Evolutionary conservation across 2,113 vertebrate genomes (phyloP).

Genomic region (Aix galericulata): DNA sequence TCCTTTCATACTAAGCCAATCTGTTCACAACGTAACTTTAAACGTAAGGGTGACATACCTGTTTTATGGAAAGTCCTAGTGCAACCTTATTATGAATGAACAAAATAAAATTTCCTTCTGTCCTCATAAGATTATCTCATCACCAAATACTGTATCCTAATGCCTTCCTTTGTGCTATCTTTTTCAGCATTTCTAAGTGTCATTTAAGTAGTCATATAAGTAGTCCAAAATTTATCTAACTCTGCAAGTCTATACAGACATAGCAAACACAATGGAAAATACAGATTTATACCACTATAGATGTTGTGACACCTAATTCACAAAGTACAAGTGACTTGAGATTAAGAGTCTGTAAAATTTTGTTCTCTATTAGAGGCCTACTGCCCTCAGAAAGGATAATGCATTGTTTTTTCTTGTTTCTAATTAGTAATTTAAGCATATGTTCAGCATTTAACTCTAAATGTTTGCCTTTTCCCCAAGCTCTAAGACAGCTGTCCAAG

Average conservation of each 20-base stretch:
- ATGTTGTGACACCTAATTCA: background rate
- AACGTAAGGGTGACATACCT: background rate
- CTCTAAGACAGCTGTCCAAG: conserved; percentile 87
- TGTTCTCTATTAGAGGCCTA: conserved; percentile 54
- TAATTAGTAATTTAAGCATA: conserved; percentile 91
- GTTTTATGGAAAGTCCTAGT: background rate
- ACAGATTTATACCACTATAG: conserved; percentile 1
- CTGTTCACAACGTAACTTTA: conserved; percentile 33
- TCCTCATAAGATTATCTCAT: background rate
- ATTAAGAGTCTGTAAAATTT: conserved; percentile 13
- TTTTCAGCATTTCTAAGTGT: background rate
- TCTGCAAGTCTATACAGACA: background rate
- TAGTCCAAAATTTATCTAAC: background rate
- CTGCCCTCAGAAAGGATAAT: conserved; percentile 84
- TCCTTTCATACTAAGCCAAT: conserved; percentile 8
- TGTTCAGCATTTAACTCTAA: conserved; percentile 89
- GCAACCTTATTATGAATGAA: background rate
- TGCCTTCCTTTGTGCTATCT: background rate
- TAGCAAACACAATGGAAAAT: conserved; percentile 19
- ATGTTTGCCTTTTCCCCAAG: conserved; percentile 87
- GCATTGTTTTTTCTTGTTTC: conserved; percentile 80
- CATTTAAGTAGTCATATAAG: background rate
- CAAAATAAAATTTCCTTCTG: background rate
- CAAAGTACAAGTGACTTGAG: background rate
- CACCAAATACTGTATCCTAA: background rate